Evolutionary conservation across 2,888 invertebrate genomes (phyloP).

Genomic region (Hydriomena furcata): DNA sequence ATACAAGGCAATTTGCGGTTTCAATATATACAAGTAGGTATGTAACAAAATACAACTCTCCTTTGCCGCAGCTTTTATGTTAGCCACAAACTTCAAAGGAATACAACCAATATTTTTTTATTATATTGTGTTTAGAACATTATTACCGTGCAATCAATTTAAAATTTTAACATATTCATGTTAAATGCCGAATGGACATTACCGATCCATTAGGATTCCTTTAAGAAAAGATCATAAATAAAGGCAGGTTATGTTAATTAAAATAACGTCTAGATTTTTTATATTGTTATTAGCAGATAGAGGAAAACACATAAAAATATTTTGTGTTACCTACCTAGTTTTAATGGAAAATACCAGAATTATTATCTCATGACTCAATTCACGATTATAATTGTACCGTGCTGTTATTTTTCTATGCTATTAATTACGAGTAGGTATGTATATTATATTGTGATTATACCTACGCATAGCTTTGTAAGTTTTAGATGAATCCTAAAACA

Average conservation of each 20-base stretch:
- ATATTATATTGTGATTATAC: too few species aligned
- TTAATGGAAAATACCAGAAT: too few species aligned
- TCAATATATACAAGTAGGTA: conserved; percentile 17
- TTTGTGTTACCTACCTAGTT: too few species aligned
- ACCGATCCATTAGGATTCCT: conserved; percentile 47
- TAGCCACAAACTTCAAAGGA: conserved; percentile 26
- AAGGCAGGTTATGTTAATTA: conserved; percentile 55
- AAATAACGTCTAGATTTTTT: conserved; percentile 29
- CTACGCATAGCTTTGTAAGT: too few species aligned
- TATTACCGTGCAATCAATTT: conserved; percentile 49
- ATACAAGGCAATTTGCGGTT: conserved; percentile 29
- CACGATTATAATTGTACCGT: too few species aligned
- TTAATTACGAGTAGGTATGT: too few species aligned
- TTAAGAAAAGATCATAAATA: conserved; percentile 35
- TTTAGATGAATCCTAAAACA: too few species aligned
- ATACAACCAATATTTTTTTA: conserved; percentile 40
- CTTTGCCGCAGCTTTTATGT: conserved; percentile 25
- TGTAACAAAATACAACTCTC: conserved; percentile 16
- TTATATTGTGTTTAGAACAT: conserved; percentile 44
- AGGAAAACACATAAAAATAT: too few species aligned
- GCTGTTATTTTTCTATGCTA: too few species aligned
- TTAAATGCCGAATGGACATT: conserved; percentile 51
- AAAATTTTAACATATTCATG: conserved; percentile 62
- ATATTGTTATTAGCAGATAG: too few species aligned
- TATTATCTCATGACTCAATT: too few species aligned